These are phyloP conservation scores for Holocentrus rufus DNA, from an alignment of 2,797 vertebrate species.

Conservation along the genomic window DNA sequence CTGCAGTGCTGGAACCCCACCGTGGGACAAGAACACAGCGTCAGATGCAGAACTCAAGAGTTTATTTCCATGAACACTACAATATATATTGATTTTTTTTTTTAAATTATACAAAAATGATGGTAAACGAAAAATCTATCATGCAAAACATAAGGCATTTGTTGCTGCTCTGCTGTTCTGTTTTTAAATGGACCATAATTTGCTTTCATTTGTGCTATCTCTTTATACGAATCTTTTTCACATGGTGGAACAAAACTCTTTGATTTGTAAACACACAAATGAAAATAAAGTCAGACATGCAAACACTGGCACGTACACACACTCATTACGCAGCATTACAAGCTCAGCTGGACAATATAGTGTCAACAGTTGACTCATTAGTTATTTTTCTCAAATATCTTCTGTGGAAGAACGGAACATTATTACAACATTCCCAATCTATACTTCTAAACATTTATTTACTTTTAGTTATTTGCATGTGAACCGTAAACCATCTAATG, in stretches of 20 bases:
- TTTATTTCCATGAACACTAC: conserved; percentile 23
- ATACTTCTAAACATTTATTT: background rate
- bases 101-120: too few species aligned
- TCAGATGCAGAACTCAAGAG: conserved; percentile 20
- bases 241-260: background rate
- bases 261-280: background rate
- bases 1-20: conserved; percentile 56
- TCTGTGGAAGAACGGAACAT: background rate
- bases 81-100: too few species aligned
- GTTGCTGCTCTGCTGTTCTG: too few species aligned
- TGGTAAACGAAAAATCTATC: too few species aligned
- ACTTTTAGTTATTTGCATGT: background rate
- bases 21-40: conserved; percentile 41
- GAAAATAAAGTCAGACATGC: background rate
- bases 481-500: too few species aligned
- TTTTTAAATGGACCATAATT: too few species aligned
- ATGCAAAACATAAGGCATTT: background rate
- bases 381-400: background rate
- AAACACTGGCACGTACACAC: background rate
- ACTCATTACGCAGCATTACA: background rate
- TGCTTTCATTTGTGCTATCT: too few species aligned
- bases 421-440: background rate
- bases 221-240: too few species aligned
- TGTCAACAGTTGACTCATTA: background rate
- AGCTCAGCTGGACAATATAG: background rate